Percentiles rank a stretch among this genome's conserved stretches.
Evolutionary conservation across 2,888 invertebrate species (phyloP).

Genomic region (Caenorhabditis parvicauda): DNA sequence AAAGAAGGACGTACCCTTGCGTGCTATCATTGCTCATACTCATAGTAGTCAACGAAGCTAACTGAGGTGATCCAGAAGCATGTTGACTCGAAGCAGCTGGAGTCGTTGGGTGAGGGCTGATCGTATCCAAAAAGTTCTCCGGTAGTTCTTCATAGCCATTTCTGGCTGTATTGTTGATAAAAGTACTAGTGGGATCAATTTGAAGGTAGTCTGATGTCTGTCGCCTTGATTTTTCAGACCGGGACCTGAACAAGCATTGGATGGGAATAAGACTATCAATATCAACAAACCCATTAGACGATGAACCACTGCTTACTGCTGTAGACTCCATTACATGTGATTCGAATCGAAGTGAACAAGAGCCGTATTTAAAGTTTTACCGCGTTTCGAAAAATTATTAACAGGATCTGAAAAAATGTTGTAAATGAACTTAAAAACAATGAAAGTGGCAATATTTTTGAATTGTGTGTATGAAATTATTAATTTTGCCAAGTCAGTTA

Average conservation of each 20-base stretch:
- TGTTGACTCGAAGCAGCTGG: constrained; percentile 9
- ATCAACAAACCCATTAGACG: not conserved
- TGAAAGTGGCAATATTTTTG: too few species aligned
- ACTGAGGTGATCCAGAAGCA: constrained; percentile 34
- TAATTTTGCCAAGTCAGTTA: too few species aligned
- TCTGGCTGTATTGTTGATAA: constrained; percentile 22
- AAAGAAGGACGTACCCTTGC: too few species aligned
- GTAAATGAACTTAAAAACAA: too few species aligned
- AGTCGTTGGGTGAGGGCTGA: constrained; percentile 51
- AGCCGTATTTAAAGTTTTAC: too few species aligned
- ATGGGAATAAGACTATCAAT: not conserved
- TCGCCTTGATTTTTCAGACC: constrained; percentile 17
- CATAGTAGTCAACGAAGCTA: constrained; percentile 52
- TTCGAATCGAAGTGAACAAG: too few species aligned
- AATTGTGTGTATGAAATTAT: too few species aligned
- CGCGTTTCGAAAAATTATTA: too few species aligned
- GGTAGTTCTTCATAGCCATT: constrained; percentile 54
- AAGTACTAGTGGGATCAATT: constrained; percentile 52
- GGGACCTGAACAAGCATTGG: not conserved
- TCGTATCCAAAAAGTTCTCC: constrained; percentile 60
- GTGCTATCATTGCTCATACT: constrained; percentile 33
- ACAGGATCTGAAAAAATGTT: too few species aligned
- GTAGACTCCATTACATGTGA: not conserved
- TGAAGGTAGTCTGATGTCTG: constrained; percentile 42
- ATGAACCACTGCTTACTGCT: not conserved